phyloP scores from a whole-genome alignment of 2,113 vertebrate genomes.

The Neolamprologus ventralis region DNA sequence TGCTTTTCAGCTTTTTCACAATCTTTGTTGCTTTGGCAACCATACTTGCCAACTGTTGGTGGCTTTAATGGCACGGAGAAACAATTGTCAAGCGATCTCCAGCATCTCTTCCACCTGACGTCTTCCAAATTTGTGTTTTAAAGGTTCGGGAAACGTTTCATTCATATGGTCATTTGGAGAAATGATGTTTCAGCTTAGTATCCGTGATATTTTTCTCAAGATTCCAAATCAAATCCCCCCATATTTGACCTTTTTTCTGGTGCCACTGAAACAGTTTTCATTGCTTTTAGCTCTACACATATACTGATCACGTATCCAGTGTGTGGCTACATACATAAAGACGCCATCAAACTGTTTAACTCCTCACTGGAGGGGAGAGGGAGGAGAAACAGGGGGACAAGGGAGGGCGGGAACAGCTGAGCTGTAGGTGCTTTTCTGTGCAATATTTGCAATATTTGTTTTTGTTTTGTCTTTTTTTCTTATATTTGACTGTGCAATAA shows the following conservation, averaged over 20 bases:
- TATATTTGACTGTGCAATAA: no score
- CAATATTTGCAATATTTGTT: no score
- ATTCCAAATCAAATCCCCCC: not conserved
- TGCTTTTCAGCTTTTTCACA: not conserved
- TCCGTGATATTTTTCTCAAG: not conserved
- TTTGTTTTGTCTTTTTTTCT: no score
- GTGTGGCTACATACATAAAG: not conserved
- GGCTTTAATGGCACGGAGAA: not conserved
- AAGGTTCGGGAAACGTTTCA: not conserved
- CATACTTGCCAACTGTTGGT: not conserved
- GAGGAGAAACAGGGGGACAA: no score
- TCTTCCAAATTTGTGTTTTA: not conserved
- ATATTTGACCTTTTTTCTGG: not conserved
- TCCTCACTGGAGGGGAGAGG: no score
- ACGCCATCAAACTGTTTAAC: no score
- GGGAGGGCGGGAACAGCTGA: no score
- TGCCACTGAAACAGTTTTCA: not conserved
- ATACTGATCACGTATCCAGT: not conserved
- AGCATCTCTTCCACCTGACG: not conserved
- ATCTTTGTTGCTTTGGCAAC: not conserved
- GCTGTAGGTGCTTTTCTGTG: no score
- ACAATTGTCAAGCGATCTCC: not conserved
- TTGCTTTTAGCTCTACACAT: not conserved
- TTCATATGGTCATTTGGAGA: not conserved
- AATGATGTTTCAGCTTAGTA: not conserved